Evolutionary conservation across 2,113 vertebrate species (phyloP), one percentile per base, ranked within the genome.

Genomic region (Tichodroma muraria): DNA sequence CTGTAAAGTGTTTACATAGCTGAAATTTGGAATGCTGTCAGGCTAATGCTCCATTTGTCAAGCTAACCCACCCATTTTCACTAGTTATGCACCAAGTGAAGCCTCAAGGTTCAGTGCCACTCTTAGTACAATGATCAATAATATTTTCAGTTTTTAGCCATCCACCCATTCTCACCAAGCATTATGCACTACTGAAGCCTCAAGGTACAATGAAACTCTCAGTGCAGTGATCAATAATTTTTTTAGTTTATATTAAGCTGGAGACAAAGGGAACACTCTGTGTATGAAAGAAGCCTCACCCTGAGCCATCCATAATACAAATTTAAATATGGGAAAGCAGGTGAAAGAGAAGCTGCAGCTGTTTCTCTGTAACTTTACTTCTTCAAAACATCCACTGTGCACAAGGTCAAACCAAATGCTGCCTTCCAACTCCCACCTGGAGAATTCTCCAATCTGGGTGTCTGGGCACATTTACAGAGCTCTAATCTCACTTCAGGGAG

Each of bases 221-320:
- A 38, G 6, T 37, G 33, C 38, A 53, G 12, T 22, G 27, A 73
- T 49, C 64, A 56, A 35, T 31, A 28, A 5, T 11, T 15, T 59
- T 63, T 89, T 78, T 12, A 10, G 10, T 50, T 73, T 47, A 30
- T 80, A 71, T 77, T 80, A 80, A 76, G 13, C 35, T 37, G 49
- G 35, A 88, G 50, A 69, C 11, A 13, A 35, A 8, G n/a, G 66
- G n/a, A 75, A 21, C 7, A 53, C 23, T 89, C 40, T 65, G 22
- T 5, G 17, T n/a, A 44, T 11, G 15, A 38, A 88, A 66, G n/a
- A 65, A 93, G 19, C 17, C 13, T 8, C 47, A 25, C 28, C 15
- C 6, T 9, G 16, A 66, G 35, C 35, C 1, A 3, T 21, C 24
- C 21, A 38, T n/a, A 30, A 54, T 3, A 66, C 1, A 0, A 80